Evolutionary conservation across 2,797 vertebrate genomes (phyloP).

Genomic region (Denticeps clupeoides): DNA sequence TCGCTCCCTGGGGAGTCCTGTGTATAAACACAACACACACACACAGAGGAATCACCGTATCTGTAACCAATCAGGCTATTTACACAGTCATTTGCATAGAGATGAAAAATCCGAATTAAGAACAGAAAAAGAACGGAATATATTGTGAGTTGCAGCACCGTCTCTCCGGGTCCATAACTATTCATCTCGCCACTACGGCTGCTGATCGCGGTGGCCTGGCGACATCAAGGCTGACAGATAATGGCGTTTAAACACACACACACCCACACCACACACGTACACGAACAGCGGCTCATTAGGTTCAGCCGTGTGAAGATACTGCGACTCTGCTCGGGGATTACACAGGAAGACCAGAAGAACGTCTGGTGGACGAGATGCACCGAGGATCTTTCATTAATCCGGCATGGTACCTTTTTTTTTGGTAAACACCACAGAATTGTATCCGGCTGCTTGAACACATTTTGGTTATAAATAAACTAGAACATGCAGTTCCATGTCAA

Average conservation of each 20-base stretch:
- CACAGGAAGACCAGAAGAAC: too few relatives aligned
- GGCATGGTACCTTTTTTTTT: too few relatives aligned
- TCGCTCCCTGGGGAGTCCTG: conserved; percentile 19
- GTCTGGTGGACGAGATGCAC: too few relatives aligned
- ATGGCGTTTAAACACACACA: conserved; percentile 25
- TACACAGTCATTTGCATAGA: not conserved
- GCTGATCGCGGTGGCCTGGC: conserved; percentile 27
- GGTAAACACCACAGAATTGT: too few relatives aligned
- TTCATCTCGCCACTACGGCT: conserved; percentile 21
- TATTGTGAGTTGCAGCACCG: conserved; percentile 16
- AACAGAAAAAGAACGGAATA: conserved; percentile 21
- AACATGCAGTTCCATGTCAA: too few relatives aligned
- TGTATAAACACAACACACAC: conserved; percentile 12
- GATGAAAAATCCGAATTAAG: conserved; percentile 2
- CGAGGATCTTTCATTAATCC: too few relatives aligned
- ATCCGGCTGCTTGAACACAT: too few relatives aligned
- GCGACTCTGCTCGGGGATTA: too few relatives aligned
- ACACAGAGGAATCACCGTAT: conserved; percentile 11
- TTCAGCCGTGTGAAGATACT: too few relatives aligned
- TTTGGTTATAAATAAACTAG: too few relatives aligned
- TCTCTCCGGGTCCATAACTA: conserved; percentile 25
- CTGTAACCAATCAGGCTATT: too few relatives aligned
- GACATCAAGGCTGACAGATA: conserved; percentile 31
- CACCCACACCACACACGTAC: conserved; percentile 5
- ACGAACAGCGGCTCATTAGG: conserved; percentile 24